phyloP scores from a whole-genome alignment of 1,140 invertebrate genomes.

The Cotesia chilonis region DNA sequence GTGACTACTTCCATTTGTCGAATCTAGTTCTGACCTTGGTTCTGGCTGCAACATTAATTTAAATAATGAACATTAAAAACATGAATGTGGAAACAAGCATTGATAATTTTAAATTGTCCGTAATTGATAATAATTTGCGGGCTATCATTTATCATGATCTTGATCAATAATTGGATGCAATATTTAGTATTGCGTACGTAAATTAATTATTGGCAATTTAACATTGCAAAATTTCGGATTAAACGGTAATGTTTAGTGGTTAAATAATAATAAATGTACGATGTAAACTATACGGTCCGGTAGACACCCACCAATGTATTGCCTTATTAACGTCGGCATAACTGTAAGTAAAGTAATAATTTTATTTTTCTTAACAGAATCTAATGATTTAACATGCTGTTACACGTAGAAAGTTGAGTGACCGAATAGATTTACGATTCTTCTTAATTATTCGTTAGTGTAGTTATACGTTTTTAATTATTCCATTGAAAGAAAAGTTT shows the following conservation, averaged over 20 bases:
- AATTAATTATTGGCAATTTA: not conserved
- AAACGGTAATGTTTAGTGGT: not conserved
- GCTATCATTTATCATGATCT: not conserved
- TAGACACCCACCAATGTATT: conserved; percentile 25
- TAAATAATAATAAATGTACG: conserved; percentile 15
- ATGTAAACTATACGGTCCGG: conserved; percentile 12
- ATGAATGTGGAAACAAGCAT: not conserved
- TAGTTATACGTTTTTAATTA: too few relatives aligned
- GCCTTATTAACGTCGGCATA: conserved; percentile 26
- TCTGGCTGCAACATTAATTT: conserved; percentile 58
- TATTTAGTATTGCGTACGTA: too few relatives aligned
- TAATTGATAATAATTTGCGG: too few relatives aligned
- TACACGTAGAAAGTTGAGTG: conserved; percentile 13
- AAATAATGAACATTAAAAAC: conserved; percentile 2
- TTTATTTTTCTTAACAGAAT: not conserved
- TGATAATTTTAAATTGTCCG: not conserved
- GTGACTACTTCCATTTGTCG: conserved; percentile 62
- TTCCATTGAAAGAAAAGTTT: not conserved
- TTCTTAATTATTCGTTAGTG: not conserved
- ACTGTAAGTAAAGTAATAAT: conserved; percentile 2
- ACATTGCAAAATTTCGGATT: conserved; percentile 23
- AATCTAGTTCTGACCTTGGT: conserved; percentile 61
- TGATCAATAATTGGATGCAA: too few relatives aligned
- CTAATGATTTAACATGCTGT: conserved; percentile 15
- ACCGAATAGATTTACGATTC: conserved; percentile 4